These are phyloP conservation scores for Drosophila arawakana DNA, from an alignment of 1,140 invertebrate species.

Conservation along the genomic window DNA sequence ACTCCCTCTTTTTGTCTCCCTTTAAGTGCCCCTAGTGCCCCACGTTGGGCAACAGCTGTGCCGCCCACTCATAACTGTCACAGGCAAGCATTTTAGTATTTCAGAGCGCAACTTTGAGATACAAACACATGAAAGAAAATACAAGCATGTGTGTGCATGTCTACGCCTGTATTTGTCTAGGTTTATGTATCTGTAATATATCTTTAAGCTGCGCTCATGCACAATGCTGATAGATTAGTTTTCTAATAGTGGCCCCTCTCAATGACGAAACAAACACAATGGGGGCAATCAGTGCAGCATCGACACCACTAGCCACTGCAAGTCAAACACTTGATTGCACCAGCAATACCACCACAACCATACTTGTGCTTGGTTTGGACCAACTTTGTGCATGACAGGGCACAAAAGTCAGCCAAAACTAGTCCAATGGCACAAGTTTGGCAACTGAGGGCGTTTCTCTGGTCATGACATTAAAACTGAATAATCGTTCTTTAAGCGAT, in stretches of 20 bases:
- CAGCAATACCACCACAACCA: neutral
- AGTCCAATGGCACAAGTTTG: neutral
- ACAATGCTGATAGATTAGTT: slow-evolving; percentile 66
- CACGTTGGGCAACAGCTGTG: slow-evolving; percentile 1
- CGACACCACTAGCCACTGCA: slow-evolving; percentile 38
- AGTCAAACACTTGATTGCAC: slow-evolving; percentile 27
- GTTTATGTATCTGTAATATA: neutral
- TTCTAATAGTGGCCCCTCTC: slow-evolving; percentile 45
- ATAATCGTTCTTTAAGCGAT: slow-evolving; percentile 17
- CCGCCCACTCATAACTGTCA: slow-evolving; percentile 65
- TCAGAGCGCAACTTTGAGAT: slow-evolving; percentile 3
- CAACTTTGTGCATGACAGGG: slow-evolving; percentile 33
- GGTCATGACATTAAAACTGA: slow-evolving; percentile 28
- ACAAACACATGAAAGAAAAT: slow-evolving; percentile 14
- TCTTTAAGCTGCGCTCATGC: slow-evolving; percentile 36
- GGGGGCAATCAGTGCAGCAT: slow-evolving; percentile 11
- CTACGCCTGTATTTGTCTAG: neutral
- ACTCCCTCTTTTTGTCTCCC: slow-evolving; percentile 19
- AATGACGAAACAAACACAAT: slow-evolving; percentile 29
- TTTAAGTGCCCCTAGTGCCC: neutral
- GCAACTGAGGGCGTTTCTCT: slow-evolving; percentile 9
- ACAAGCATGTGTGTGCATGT: slow-evolving; percentile 1
- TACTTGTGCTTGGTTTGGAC: neutral
- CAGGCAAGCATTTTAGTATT: slow-evolving; percentile 24
- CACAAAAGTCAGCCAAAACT: slow-evolving; percentile 32